Evolutionary conservation across 2,797 vertebrate species (phyloP).

Genomic region (Emys orbicularis): DNA sequence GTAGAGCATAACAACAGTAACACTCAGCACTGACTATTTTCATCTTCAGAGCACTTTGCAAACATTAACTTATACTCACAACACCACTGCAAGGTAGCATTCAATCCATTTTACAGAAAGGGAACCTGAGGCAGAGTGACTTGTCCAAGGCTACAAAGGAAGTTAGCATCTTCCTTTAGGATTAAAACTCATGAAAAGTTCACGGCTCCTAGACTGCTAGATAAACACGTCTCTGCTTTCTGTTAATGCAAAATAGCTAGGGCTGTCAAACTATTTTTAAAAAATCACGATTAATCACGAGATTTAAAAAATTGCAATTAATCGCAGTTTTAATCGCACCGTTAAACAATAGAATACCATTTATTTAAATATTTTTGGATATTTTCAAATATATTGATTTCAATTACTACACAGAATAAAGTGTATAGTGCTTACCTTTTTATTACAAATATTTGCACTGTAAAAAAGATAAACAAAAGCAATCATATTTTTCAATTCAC

Average conservation of each 20-base stretch:
- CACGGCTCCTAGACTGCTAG: neutral
- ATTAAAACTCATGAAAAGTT: neutral
- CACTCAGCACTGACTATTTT: neutral
- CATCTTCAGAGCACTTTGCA: neutral
- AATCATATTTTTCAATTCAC: too few species aligned
- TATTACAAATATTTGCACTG: too few species aligned
- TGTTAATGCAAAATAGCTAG: neutral
- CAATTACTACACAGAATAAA: too few species aligned
- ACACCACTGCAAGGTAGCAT: fast-evolving
- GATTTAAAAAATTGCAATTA: too few species aligned
- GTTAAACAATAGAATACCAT: too few species aligned
- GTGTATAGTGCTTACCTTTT: too few species aligned
- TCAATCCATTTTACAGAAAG: neutral
- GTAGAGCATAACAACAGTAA: neutral
- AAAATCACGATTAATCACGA: too few species aligned
- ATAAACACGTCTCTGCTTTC: neutral
- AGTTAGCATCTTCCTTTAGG: neutral
- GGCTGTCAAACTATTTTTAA: too few species aligned
- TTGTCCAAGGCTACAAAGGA: neutral
- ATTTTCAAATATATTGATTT: too few species aligned
- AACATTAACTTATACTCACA: neutral
- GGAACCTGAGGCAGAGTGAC: neutral
- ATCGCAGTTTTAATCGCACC: too few species aligned
- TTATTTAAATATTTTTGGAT: too few species aligned
- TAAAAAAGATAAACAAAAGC: too few species aligned